phyloP scores from a whole-genome alignment of 2,888 invertebrate genomes.

The Agapostemon virescens region DNA sequence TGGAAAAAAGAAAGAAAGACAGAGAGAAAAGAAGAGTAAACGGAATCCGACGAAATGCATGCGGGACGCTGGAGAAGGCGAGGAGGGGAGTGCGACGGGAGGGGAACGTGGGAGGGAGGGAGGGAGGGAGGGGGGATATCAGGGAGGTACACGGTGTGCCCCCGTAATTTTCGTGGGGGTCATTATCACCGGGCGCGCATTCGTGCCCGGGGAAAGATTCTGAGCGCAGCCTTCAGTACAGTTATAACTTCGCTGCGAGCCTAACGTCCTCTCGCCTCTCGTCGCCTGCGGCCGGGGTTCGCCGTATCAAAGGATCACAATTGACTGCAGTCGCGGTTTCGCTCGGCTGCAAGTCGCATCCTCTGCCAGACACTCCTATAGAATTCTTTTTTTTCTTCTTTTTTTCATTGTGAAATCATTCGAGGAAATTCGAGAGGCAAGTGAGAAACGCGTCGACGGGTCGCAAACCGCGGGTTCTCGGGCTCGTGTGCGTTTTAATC shows the following conservation, averaged over 20 bases:
- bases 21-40: not conserved
- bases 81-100: no score
- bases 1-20: no score
- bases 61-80: no score
- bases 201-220: slow-evolving; percentile 62
- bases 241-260: slow-evolving; percentile 74
- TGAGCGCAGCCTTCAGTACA: slow-evolving; percentile 72
- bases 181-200: slow-evolving; percentile 68
- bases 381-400: not conserved
- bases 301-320: slow-evolving; percentile 41
- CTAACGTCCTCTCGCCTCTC: slow-evolving; percentile 63
- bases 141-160: slow-evolving; percentile 33
- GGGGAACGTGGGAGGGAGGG: not conserved
- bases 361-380: not conserved
- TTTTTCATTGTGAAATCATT: not conserved
- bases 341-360: slow-evolving; percentile 38
- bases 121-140: not conserved
- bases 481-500: no score
- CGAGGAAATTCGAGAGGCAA: not conserved
- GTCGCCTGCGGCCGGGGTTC: slow-evolving; percentile 11
- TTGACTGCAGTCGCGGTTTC: slow-evolving; percentile 39
- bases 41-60: slow-evolving; percentile 46
- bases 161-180: slow-evolving; percentile 68
- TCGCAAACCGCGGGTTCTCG: no score
- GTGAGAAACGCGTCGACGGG: no score